Base-by-base conservation (phyloP, 2,113 vertebrate species). In the Pogona vitticeps region DNA sequence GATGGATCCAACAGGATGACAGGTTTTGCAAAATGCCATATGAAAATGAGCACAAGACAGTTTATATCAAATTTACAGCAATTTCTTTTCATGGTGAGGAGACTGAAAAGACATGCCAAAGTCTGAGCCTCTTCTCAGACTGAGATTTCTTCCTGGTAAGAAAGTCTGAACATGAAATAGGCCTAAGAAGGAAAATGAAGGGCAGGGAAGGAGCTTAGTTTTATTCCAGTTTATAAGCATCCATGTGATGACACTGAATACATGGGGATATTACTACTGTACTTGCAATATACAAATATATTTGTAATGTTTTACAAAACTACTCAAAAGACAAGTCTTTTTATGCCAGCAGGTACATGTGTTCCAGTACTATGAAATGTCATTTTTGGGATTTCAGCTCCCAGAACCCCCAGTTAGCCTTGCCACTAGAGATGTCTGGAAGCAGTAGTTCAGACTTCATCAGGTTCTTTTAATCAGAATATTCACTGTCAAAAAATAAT, bases 401-500 rank as follows among this genome's bases (percentile, higher is more conserved):
- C 46, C 10, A 52, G 46, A 52, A 52, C 10, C 46, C 46, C 5
- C 46, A 52, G 46, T 52, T 10, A 52, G 46, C 46, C 46, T 52
- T 6, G 46, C 46, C 46, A 52, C 46, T 52, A 52, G 46, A 52
- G 10, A 52, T 52, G 46, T 52, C 46, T 52, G 46, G 46, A 52
- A 52, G 46, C 10, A 6, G 46, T 52, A 52, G 46, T 10, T 10
- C 46, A 52, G 46, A 52, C 5, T 52, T 52, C 10, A 52, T 10
- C 46, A 52, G 67, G 61, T 31, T 10, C n/a, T 52, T 13, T 94
- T 89, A 96, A 46, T 95, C 94, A 0, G 95, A 95, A 88, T 93
- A 95, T 86, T 96, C 96, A 6, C 97, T 97, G 8, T 97, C 97
- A 82, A 97, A 94, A 86, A 94, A 82, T 13, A 96, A 80, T 80